Conservation (phyloP, 2,797 vertebrate genomes). For the Philypnodon macrostomus region DNA sequence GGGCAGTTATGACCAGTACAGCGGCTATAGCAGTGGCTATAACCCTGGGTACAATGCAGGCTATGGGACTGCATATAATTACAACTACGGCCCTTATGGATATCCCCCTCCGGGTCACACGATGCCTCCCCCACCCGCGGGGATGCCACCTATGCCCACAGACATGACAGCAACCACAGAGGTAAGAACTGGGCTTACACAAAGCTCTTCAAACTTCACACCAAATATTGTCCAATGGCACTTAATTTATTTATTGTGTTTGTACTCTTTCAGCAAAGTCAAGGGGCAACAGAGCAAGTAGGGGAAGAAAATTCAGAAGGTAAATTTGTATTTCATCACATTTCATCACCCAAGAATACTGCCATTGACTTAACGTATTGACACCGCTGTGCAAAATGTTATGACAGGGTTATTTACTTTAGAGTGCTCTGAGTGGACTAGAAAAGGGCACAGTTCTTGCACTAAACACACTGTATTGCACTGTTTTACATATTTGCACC, state of each 20-base stretch:
- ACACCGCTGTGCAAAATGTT: too few relatives aligned
- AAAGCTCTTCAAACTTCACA: background rate
- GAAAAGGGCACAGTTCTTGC: too few relatives aligned
- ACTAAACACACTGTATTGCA: too few relatives aligned
- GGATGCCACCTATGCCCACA: slow-evolving; percentile 69
- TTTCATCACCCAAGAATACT: too few relatives aligned
- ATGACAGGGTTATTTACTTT: too few relatives aligned
- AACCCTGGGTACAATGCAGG: slow-evolving; percentile 53
- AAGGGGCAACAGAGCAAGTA: slow-evolving; percentile 70
- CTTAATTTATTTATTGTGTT: slow-evolving; percentile 1
- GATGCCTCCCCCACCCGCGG: slow-evolving; percentile 78
- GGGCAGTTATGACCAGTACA: slow-evolving; percentile 86
- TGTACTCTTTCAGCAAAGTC: slow-evolving; percentile 61
- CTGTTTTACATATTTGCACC: too few relatives aligned
- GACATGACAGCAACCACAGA: slow-evolving; percentile 77
- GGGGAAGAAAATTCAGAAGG: slow-evolving; percentile 84
- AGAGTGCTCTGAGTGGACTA: too few relatives aligned
- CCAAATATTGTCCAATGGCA: background rate
- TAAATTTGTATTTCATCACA: slow-evolving; percentile 30
- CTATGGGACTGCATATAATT: slow-evolving; percentile 74
- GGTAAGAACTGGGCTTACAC: slow-evolving; percentile 56
- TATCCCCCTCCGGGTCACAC: slow-evolving; percentile 80
- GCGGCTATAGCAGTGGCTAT: slow-evolving; percentile 70
- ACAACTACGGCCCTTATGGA: slow-evolving; percentile 77
- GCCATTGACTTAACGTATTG: too few relatives aligned